Conservation (phyloP, 2,797 vertebrate species). For the Cetoscarus ocellatus region DNA sequence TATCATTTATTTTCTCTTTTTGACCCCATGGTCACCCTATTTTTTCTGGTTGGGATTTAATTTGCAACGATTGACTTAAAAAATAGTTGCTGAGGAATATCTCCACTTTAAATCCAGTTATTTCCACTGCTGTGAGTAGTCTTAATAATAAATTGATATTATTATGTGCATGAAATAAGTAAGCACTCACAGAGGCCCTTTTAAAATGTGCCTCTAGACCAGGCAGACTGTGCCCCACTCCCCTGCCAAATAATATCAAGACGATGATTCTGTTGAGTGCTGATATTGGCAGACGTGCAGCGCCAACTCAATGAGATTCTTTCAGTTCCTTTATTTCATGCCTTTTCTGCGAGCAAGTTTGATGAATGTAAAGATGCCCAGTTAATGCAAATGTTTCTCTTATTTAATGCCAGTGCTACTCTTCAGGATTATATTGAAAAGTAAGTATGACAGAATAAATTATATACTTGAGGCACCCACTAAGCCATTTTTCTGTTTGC, state of each 20-base stretch:
- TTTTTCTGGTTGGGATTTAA: too few relatives aligned
- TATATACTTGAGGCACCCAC: not conserved
- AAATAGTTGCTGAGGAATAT: too few relatives aligned
- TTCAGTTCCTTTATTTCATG: not conserved
- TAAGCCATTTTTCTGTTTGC: not conserved
- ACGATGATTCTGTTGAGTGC: not conserved
- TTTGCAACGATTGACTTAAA: too few relatives aligned
- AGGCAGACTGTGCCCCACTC: not conserved
- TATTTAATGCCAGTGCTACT: not conserved
- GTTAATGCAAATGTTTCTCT: not conserved
- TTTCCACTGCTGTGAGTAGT: not conserved
- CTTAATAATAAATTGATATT: not conserved
- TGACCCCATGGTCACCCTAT: too few relatives aligned
- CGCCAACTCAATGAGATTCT: constrained; percentile 6
- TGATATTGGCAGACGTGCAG: not conserved
- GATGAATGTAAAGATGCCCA: not conserved
- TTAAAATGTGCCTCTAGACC: not conserved
- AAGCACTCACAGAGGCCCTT: not conserved
- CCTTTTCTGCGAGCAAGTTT: not conserved
- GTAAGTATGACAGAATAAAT: not conserved
- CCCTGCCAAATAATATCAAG: not conserved
- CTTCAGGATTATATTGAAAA: not conserved
- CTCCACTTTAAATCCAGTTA: not conserved
- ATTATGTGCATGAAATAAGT: not conserved
- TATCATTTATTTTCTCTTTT: too few relatives aligned